Evolutionary conservation across 2,888 invertebrate species (phyloP).

Genomic region (Hetaerina titia): DNA sequence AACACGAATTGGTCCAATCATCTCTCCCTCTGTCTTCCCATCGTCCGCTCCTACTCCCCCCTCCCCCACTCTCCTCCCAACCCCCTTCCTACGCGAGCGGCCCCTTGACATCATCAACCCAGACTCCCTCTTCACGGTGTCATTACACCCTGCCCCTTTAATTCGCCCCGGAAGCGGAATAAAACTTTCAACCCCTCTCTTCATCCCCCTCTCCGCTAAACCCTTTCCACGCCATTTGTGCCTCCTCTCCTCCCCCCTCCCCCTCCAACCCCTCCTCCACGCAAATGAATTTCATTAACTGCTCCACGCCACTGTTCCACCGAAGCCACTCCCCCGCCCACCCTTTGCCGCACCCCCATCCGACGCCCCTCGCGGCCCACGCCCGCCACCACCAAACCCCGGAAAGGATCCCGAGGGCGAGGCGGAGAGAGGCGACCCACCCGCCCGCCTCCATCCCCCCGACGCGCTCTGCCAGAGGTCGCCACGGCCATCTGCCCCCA

Average conservation of each 20-base stretch:
- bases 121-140: neutral
- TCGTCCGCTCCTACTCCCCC: neutral
- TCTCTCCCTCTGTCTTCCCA: neutral
- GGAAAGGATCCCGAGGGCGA: neutral
- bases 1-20: conserved; percentile 33
- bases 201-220: neutral
- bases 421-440: neutral
- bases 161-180: neutral
- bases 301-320: conserved; percentile 19
- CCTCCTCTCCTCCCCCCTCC: neutral
- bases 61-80: neutral
- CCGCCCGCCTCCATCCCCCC: neutral
- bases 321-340: neutral
- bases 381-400: neutral
- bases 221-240: conserved; percentile 29
- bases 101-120: neutral
- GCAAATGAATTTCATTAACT: conserved; percentile 63
- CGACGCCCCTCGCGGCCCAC: neutral
- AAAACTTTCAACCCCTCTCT: neutral
- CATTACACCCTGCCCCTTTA: neutral
- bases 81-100: neutral
- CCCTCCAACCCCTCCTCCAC: neutral
- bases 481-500: no score
- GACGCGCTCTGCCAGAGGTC: neutral
- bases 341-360: neutral